phyloP scores from a whole-genome alignment of 2,113 vertebrate species.

The Corythornis madagascariensis region DNA sequence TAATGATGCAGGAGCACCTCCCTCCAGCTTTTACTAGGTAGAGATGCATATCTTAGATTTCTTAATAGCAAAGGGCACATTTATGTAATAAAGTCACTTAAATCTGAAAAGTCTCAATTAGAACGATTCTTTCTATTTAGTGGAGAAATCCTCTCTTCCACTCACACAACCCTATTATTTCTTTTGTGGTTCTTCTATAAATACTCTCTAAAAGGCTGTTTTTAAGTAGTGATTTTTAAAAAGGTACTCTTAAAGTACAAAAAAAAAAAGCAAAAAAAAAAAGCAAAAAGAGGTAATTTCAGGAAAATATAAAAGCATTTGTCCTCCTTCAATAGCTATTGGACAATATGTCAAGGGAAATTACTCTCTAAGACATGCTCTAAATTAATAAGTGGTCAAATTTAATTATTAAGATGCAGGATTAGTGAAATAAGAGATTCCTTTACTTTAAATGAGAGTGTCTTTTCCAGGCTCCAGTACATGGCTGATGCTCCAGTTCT shows the following conservation, averaged over 20 bases:
- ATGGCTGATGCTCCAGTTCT: not conserved
- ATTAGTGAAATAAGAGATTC: not conserved
- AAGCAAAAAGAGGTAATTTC: not conserved
- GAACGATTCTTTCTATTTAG: not conserved
- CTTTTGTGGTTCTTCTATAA: not conserved
- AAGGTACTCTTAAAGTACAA: not conserved
- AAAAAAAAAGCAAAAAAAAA: not conserved
- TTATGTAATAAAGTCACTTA: not conserved
- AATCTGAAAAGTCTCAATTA: not conserved
- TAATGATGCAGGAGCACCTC: not conserved
- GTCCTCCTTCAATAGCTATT: not conserved
- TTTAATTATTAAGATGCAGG: not conserved
- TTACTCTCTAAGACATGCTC: not conserved
- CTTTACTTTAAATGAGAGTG: not conserved
- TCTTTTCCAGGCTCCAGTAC: not conserved
- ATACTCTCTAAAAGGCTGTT: not conserved
- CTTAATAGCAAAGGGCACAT: not conserved
- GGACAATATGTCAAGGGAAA: not conserved
- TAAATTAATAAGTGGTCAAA: not conserved
- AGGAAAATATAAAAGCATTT: not conserved
- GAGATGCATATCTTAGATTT: not conserved
- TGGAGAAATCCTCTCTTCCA: not conserved
- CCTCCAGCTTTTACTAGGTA: not conserved
- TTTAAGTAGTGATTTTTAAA: not conserved
- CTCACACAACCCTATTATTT: not conserved